Evolutionary conservation across 2,888 invertebrate species (phyloP).

Genomic region (Siphonodentalium dalli): DNA sequence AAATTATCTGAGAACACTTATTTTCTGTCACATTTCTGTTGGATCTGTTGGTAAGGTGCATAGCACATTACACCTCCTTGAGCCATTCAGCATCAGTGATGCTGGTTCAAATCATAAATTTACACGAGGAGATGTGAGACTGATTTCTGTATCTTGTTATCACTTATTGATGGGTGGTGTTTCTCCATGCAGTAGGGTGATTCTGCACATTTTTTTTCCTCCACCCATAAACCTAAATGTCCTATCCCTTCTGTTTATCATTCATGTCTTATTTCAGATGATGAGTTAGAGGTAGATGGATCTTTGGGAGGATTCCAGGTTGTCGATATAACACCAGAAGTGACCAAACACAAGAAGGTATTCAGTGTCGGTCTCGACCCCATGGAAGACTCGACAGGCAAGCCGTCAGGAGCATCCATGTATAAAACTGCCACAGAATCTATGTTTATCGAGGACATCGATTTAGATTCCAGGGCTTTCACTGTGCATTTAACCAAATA

Average conservation of each 20-base stretch:
- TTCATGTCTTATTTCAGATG: conserved; percentile 61
- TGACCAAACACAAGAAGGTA: conserved; percentile 83
- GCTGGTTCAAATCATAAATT: no score
- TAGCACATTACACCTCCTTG: no score
- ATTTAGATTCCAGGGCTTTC: conserved; percentile 31
- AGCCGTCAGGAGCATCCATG: conserved; percentile 38
- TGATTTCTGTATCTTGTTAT: no score
- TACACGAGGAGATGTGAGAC: no score
- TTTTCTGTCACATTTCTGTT: no score
- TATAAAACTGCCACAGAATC: conserved; percentile 58
- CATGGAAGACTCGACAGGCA: conserved; percentile 7
- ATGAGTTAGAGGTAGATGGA: conserved; percentile 76
- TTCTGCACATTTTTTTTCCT: background rate
- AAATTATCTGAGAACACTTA: no score
- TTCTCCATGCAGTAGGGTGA: no score
- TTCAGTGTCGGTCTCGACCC: conserved; percentile 53
- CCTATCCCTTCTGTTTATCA: background rate
- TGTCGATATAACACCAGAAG: conserved; percentile 84
- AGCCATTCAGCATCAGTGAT: no score
- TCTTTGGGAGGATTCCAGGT: conserved; percentile 89
- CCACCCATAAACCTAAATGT: background rate
- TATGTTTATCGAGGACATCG: conserved; percentile 18
- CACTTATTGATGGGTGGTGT: no score
- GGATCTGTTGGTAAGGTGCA: no score
- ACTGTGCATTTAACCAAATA: conserved; percentile 29